phyloP scores from a whole-genome alignment of 2,797 vertebrate species.

The Lutjanus argentimaculatus region DNA sequence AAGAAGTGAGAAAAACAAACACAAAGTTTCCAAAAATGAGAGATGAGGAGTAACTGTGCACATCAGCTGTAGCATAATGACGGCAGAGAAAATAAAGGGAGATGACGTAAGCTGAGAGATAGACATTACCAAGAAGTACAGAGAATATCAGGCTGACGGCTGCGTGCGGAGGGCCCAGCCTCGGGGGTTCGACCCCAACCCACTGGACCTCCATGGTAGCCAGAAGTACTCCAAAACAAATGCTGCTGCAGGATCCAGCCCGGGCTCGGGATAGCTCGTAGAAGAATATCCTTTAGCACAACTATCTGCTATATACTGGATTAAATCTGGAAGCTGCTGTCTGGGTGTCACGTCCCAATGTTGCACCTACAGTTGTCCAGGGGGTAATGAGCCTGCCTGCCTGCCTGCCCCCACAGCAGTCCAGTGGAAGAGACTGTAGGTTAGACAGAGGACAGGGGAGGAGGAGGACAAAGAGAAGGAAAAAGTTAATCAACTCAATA shows the following conservation, averaged over 20 bases:
- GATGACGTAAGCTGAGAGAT: constrained; percentile 25
- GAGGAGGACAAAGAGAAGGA: neutral
- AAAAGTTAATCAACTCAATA: constrained; percentile 39
- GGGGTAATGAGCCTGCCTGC: constrained; percentile 25
- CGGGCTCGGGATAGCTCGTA: neutral
- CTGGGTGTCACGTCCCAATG: constrained; percentile 39
- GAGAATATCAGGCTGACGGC: constrained; percentile 70
- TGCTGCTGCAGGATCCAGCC: constrained; percentile 63
- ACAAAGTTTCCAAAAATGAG: neutral
- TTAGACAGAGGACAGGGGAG: constrained; percentile 63
- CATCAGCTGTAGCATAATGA: constrained; percentile 1
- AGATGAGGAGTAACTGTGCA: constrained; percentile 6
- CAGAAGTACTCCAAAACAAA: constrained; percentile 61
- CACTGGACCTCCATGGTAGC: constrained; percentile 81
- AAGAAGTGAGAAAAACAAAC: neutral
- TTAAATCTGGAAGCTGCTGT: constrained; percentile 18
- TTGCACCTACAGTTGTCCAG: constrained; percentile 27
- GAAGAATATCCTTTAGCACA: constrained; percentile 32
- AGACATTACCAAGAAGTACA: constrained; percentile 81
- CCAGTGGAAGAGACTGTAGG: constrained; percentile 59
- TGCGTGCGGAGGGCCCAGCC: constrained; percentile 56
- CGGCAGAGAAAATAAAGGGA: constrained; percentile 6
- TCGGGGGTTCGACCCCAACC: constrained; percentile 58
- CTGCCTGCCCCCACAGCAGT: constrained; percentile 33
- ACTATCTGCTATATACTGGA: constrained; percentile 20